Conservation (phyloP, 2,797 vertebrate genomes). For the Rousettus madagascariensis region DNA sequence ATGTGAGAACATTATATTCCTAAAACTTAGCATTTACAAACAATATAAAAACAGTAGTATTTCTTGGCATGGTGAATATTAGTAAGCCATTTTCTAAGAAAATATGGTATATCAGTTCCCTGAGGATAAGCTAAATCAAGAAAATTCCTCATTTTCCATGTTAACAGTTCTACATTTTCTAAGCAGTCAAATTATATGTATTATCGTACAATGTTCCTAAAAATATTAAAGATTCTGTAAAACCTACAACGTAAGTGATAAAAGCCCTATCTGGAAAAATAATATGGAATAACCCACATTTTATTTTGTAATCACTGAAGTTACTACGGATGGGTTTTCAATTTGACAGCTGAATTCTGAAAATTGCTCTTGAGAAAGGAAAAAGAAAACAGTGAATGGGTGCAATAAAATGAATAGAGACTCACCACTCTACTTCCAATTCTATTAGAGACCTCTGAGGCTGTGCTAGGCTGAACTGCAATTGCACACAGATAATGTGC, state of each 20-base stretch:
- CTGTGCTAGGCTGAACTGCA: not conserved
- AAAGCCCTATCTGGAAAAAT: conserved; percentile 22
- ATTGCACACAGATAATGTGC: not conserved
- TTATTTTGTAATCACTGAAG: conserved; percentile 28
- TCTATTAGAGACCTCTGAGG: not conserved
- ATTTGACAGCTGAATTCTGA: conserved; percentile 45
- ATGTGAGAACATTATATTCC: not conserved
- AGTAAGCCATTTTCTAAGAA: conserved; percentile 43
- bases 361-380: conserved; percentile 23
- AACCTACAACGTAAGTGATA: not conserved
- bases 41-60: not conserved
- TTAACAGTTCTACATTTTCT: conserved; percentile 30
- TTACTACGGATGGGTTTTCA: conserved; percentile 39
- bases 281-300: conserved; percentile 30
- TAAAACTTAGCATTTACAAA: conserved; percentile 33
- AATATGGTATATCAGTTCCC: not conserved
- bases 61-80: not conserved
- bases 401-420: conserved; percentile 32
- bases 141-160: conserved; percentile 23
- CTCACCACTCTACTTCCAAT: not conserved
- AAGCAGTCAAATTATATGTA: not conserved
- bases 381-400: conserved; percentile 35
- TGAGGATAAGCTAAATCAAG: conserved; percentile 7
- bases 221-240: conserved; percentile 52
- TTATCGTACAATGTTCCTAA: not conserved